phyloP scores from a whole-genome alignment of 2,797 vertebrate genomes.

The Cottoperca gobio region DNA sequence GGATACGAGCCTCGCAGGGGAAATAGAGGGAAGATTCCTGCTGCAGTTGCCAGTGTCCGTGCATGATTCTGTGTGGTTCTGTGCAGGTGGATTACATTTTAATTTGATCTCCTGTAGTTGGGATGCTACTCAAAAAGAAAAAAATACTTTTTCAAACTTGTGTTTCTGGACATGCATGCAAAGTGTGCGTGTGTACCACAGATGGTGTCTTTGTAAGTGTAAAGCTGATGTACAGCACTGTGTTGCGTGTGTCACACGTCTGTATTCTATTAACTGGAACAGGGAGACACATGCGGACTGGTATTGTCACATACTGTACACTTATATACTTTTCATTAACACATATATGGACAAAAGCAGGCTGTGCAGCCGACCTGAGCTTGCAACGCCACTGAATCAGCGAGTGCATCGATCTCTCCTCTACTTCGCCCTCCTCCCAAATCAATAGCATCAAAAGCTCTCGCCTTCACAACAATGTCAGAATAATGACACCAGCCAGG shows the following conservation, averaged over 20 bases:
- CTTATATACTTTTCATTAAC: constrained; percentile 30
- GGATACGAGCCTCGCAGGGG: constrained; percentile 36
- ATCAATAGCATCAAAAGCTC: constrained; percentile 81
- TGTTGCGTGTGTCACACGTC: constrained; percentile 20
- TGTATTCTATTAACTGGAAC: constrained; percentile 31
- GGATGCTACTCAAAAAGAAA: constrained; percentile 5
- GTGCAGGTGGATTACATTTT: constrained; percentile 18
- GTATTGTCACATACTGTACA: constrained; percentile 20
- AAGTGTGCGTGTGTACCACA: neutral
- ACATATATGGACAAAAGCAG: constrained; percentile 47
- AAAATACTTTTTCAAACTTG: neutral
- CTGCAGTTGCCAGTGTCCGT: constrained; percentile 20
- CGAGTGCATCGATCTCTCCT: constrained; percentile 60
- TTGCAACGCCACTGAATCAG: constrained; percentile 64
- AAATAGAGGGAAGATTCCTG: constrained; percentile 43
- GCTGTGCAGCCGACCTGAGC: constrained; percentile 33
- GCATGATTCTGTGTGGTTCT: constrained; percentile 7
- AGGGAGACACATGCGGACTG: constrained; percentile 9
- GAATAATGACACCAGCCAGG: constrained; percentile 69
- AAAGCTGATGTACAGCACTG: constrained; percentile 1
- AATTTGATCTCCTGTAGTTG: neutral
- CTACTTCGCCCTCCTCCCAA: constrained; percentile 56
- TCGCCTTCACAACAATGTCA: constrained; percentile 70
- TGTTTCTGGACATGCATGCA: neutral
- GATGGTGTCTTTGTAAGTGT: neutral